Evolutionary conservation across 1,140 invertebrate species (phyloP).

Genomic region (Danaus melanippus): DNA sequence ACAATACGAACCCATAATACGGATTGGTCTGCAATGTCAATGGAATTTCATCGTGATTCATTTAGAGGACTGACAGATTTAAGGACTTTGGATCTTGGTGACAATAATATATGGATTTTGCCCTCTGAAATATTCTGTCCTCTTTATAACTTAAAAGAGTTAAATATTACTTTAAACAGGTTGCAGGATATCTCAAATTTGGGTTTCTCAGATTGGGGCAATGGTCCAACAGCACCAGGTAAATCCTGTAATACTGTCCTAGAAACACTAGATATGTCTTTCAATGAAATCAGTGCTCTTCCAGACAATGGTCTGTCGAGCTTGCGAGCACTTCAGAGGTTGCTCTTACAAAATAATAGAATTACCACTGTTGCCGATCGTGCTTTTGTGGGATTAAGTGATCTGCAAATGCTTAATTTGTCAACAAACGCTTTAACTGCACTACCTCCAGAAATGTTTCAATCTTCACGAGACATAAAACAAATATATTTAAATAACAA

Average conservation of each 20-base stretch:
- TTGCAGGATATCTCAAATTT: conserved; percentile 82
- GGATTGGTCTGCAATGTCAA: conserved; percentile 85
- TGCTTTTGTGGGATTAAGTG: conserved; percentile 79
- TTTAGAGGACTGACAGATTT: conserved; percentile 80
- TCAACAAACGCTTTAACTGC: conserved; percentile 84
- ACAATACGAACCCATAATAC: conserved; percentile 84
- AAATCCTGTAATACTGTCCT: conserved; percentile 78
- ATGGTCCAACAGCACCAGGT: conserved; percentile 69
- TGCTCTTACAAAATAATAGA: conserved; percentile 83
- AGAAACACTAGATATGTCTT: conserved; percentile 81
- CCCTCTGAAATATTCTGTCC: conserved; percentile 84
- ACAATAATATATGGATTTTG: conserved; percentile 86
- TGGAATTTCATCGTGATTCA: conserved; percentile 82
- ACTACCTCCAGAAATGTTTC: conserved; percentile 84
- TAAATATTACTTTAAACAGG: conserved; percentile 85
- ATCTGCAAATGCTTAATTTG: conserved; percentile 81
- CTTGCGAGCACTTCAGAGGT: conserved; percentile 76
- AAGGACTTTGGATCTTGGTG: conserved; percentile 80
- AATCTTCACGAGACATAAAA: conserved; percentile 78
- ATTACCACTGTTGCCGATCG: conserved; percentile 82
- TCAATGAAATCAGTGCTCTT: conserved; percentile 80
- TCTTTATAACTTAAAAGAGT: conserved; percentile 76
- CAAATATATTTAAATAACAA: conserved; percentile 88
- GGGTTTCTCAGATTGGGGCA: conserved; percentile 80
- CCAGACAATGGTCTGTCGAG: conserved; percentile 81